Percentiles rank a stretch among this genome's conserved stretches.
Conservation (phyloP, 2,888 invertebrate genomes). For the Neuroscelio doddi region DNA sequence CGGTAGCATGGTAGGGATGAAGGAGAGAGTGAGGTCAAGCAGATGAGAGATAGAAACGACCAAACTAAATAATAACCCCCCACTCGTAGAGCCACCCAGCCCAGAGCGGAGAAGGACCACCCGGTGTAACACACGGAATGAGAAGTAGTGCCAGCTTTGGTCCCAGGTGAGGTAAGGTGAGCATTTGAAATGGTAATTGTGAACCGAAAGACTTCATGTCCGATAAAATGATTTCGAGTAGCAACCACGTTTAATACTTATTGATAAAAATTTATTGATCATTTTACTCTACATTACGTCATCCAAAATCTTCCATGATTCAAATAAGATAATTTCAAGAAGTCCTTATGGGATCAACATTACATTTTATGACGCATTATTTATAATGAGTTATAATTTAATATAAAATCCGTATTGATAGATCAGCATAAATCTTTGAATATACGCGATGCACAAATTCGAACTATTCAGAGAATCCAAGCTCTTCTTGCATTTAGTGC, state of each 20-base stretch:
- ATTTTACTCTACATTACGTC: no score
- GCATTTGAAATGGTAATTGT: slow-evolving; percentile 70
- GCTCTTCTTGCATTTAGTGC: no score
- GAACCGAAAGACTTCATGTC: slow-evolving; percentile 47
- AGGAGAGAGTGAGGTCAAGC: slow-evolving; percentile 46
- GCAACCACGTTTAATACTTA: slow-evolving; percentile 44
- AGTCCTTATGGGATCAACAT: no score
- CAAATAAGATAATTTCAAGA: no score
- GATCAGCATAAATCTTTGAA: no score
- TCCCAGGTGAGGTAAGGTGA: slow-evolving; percentile 62
- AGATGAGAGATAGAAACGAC: slow-evolving; percentile 68
- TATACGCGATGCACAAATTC: no score
- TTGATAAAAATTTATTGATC: slow-evolving; percentile 27
- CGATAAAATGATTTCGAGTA: slow-evolving; percentile 64
- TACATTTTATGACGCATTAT: no score
- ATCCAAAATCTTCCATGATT: no score
- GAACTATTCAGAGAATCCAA: no score
- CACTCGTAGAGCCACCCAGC: slow-evolving; percentile 51
- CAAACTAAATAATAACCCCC: slow-evolving; percentile 71
- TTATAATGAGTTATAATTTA: no score
- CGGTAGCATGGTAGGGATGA: slow-evolving; percentile 15
- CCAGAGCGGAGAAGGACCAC: slow-evolving; percentile 66
- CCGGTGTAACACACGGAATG: slow-evolving; percentile 64
- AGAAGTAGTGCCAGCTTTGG: slow-evolving; percentile 54
- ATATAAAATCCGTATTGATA: no score